phyloP scores from a whole-genome alignment of 2,113 vertebrate genomes.

The Xiphias gladius region DNA sequence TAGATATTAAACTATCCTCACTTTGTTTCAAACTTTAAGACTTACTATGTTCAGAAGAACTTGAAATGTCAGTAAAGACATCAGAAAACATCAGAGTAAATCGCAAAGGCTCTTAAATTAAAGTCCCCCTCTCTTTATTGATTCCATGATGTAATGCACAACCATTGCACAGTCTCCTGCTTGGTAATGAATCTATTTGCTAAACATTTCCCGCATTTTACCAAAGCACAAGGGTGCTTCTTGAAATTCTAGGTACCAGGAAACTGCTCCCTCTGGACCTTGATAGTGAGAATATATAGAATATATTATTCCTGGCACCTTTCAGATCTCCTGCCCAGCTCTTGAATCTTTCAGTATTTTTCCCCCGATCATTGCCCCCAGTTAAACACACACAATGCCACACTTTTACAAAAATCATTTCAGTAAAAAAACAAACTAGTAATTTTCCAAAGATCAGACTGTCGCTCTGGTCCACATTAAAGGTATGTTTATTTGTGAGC shows the following conservation, averaged over 20 bases:
- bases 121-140: not conserved
- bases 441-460: not conserved
- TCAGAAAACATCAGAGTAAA: not conserved
- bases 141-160: not conserved
- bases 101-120: not conserved
- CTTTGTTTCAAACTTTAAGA: not conserved
- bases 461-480: not conserved
- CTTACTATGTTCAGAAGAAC: not conserved
- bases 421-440: conserved; percentile 21
- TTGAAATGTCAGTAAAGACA: not conserved
- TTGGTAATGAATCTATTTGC: not conserved
- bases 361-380: not conserved
- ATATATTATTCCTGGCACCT: not conserved
- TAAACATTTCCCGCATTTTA: not conserved
- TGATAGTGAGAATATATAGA: not conserved
- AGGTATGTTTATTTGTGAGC: not conserved
- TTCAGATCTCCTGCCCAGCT: not conserved
- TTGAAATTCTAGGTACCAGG: not conserved
- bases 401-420: not conserved
- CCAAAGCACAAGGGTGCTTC: not conserved
- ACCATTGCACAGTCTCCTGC: not conserved
- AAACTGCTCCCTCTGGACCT: not conserved
- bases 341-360: not conserved
- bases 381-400: not conserved
- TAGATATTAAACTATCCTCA: no score